Percentiles rank a stretch among this genome's conserved stretches.
Evolutionary conservation across 2,888 invertebrate species (phyloP).

Genomic region (Parascotia fuliginaria): DNA sequence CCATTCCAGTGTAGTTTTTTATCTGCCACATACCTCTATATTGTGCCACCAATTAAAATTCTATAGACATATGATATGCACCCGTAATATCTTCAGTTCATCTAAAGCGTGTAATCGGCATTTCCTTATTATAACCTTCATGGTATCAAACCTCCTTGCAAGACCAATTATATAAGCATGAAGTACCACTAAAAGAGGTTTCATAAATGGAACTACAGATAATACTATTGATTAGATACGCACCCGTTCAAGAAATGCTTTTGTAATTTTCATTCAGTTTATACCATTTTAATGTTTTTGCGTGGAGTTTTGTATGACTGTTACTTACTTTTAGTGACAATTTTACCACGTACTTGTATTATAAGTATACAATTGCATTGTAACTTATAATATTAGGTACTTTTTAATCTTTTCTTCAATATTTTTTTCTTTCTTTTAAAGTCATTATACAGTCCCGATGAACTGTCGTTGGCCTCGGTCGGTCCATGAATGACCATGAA

Average conservation of each 20-base stretch:
- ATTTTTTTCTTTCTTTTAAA: too few relatives aligned
- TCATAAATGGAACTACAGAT: slow-evolving; percentile 40
- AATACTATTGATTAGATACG: slow-evolving; percentile 55
- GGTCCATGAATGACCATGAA: too few relatives aligned
- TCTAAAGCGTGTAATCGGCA: slow-evolving; percentile 57
- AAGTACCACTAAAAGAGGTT: slow-evolving; percentile 6
- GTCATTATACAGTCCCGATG: too few relatives aligned
- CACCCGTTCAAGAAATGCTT: slow-evolving; percentile 28
- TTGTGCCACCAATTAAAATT: too few relatives aligned
- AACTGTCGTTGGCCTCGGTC: too few relatives aligned
- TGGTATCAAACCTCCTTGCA: slow-evolving; percentile 38
- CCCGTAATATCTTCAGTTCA: slow-evolving; percentile 17
- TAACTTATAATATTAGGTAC: too few relatives aligned
- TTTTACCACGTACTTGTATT: slow-evolving; percentile 1
- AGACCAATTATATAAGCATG: slow-evolving; percentile 17
- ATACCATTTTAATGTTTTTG: slow-evolving; percentile 14
- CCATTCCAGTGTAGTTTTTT: too few relatives aligned
- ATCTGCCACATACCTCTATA: too few relatives aligned
- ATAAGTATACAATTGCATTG: background rate
- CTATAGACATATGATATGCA: too few relatives aligned
- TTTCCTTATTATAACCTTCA: slow-evolving; percentile 65
- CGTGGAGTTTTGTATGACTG: slow-evolving; percentile 8
- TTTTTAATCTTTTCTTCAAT: too few relatives aligned
- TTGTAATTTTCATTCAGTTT: slow-evolving; percentile 9
- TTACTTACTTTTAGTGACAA: slow-evolving; percentile 5